These are phyloP conservation scores for Philypnodon macrostomus DNA, from an alignment of 2,797 vertebrate species.

Conservation along the genomic window DNA sequence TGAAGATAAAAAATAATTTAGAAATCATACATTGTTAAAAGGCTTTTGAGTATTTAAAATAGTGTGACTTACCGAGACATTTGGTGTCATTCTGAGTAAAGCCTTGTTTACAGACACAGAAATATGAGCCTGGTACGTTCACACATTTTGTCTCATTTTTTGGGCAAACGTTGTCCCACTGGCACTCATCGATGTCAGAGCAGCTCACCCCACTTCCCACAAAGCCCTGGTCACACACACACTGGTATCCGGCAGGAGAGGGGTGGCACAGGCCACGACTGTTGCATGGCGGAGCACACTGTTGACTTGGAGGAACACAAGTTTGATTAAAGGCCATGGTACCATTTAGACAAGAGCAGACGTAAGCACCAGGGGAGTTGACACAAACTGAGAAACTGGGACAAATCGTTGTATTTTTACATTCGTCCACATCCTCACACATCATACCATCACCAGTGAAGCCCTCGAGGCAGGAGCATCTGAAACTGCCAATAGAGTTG, in stretches of 20 bases:
- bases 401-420: conserved; percentile 65
- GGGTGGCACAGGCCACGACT: conserved; percentile 74
- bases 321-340: conserved; percentile 66
- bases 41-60: neutral
- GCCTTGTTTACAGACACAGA: conserved; percentile 78
- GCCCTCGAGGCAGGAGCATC: conserved; percentile 74
- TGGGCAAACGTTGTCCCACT: conserved; percentile 68
- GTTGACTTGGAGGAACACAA: conserved; percentile 63
- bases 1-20: neutral
- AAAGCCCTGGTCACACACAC: conserved; percentile 81
- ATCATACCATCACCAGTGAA: conserved; percentile 77
- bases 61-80: conserved; percentile 71
- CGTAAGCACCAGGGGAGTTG: conserved; percentile 78
- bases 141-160: conserved; percentile 72
- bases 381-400: conserved; percentile 70
- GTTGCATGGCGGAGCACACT: conserved; percentile 75
- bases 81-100: conserved; percentile 62
- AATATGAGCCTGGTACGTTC: conserved; percentile 77
- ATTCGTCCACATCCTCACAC: conserved; percentile 80
- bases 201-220: conserved; percentile 73
- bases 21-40: too few relatives aligned
- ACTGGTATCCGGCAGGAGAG: conserved; percentile 71
- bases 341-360: conserved; percentile 83
- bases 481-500: conserved; percentile 71
- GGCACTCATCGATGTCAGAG: conserved; percentile 81